Evolutionary conservation across 1,140 invertebrate species (phyloP).

Genomic region (Leptopilina boulardi): DNA sequence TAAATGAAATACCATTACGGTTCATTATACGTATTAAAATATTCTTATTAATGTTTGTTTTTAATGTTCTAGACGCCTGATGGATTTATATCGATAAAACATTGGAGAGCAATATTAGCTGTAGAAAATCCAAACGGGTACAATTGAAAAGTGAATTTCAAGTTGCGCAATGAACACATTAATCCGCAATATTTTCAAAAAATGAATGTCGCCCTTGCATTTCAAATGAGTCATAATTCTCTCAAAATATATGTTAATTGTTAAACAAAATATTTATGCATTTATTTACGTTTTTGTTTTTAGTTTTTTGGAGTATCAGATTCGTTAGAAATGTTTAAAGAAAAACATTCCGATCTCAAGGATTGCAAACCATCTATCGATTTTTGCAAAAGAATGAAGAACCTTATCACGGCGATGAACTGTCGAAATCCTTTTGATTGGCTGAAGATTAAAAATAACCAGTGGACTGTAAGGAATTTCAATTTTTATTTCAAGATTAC

Average conservation of each 20-base stretch:
- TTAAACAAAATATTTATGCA: background rate
- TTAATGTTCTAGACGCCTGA: too few species aligned
- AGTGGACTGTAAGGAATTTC: background rate
- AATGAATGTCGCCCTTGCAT: background rate
- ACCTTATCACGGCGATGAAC: constrained; percentile 45
- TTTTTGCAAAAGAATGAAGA: constrained; percentile 39
- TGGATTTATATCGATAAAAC: too few species aligned
- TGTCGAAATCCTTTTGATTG: constrained; percentile 35
- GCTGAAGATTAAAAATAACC: background rate
- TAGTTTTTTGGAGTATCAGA: constrained; percentile 42
- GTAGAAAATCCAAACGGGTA: too few species aligned
- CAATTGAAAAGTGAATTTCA: too few species aligned
- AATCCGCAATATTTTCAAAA: background rate
- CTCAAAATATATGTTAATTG: too few species aligned
- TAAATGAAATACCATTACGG: too few species aligned
- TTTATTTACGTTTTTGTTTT: background rate
- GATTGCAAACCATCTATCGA: constrained; percentile 36
- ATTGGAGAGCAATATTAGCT: too few species aligned
- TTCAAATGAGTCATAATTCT: background rate
- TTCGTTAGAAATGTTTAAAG: constrained; percentile 37
- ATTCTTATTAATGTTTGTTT: too few species aligned
- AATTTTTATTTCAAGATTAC: background rate
- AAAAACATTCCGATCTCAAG: constrained; percentile 32
- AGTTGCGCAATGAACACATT: too few species aligned
- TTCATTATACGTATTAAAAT: too few species aligned